Evolutionary conservation across 2,113 vertebrate species (phyloP).

Genomic region (Seriola quinqueradiata): DNA sequence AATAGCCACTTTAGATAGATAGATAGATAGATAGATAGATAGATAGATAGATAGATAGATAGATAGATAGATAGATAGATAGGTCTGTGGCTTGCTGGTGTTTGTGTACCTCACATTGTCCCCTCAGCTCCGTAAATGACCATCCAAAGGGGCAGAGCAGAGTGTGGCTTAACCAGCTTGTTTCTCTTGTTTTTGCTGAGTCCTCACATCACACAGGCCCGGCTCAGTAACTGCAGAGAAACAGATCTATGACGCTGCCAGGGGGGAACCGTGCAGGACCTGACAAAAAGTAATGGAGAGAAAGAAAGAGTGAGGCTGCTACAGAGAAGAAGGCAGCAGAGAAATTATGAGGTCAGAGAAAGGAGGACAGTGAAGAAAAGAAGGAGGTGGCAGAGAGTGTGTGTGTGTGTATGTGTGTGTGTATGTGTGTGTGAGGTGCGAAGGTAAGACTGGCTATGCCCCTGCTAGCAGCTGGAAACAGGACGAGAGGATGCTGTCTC

Average conservation of each 20-base stretch:
- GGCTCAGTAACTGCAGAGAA: constrained; percentile 63
- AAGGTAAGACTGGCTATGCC: constrained; percentile 34
- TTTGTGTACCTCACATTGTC: neutral
- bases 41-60: neutral
- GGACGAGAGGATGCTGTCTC: constrained; percentile 39
- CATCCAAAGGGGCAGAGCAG: constrained; percentile 25
- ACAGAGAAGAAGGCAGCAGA: constrained; percentile 19
- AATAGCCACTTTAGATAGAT: neutral
- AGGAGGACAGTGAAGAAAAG: constrained; percentile 63
- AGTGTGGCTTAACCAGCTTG: constrained; percentile 28
- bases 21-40: neutral
- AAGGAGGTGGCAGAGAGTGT: constrained; percentile 35
- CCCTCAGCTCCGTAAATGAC: neutral
- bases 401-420: constrained; percentile 29
- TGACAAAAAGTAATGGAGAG: constrained; percentile 45
- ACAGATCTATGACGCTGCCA: constrained; percentile 50
- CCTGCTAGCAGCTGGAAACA: constrained; percentile 47
- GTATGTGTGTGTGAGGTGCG: constrained; percentile 33
- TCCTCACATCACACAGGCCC: constrained; percentile 68
- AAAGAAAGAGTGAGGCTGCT: constrained; percentile 12
- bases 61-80: neutral
- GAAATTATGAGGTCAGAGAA: constrained; percentile 65
- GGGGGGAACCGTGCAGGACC: constrained; percentile 34
- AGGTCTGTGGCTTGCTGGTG: neutral
- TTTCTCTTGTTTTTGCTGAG: constrained; percentile 77